A percentile compares a stretch with the other conserved stretches of the same genome.
phyloP scores from a whole-genome alignment of 2,113 vertebrate species.

The Calonectris borealis region DNA sequence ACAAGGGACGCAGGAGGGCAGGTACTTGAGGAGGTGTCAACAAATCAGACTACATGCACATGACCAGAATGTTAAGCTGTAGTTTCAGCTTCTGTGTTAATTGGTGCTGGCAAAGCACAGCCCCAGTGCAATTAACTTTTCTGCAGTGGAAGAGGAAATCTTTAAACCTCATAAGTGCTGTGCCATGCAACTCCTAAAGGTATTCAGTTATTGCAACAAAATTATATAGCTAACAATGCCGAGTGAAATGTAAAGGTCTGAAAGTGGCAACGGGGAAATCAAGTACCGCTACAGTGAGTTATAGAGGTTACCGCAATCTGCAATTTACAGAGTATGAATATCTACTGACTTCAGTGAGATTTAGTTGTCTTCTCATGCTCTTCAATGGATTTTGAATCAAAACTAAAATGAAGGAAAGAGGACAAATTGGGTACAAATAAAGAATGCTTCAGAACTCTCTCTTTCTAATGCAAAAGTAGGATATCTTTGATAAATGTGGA shows the following conservation, averaged over 20 bases:
- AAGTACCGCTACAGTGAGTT: not conserved
- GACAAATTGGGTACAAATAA: not conserved
- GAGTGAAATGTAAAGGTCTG: not conserved
- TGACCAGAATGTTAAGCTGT: not conserved
- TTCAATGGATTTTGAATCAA: not conserved
- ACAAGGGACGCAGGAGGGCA: not conserved
- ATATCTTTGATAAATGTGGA: not conserved
- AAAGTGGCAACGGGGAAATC: constrained; percentile 26
- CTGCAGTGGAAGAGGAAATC: constrained; percentile 29
- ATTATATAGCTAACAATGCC: not conserved
- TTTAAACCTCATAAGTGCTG: not conserved
- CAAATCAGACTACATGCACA: not conserved
- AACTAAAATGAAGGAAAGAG: not conserved
- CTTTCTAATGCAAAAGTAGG: not conserved
- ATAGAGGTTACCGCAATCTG: not conserved
- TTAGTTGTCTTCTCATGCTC: not conserved
- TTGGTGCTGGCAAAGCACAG: not conserved
- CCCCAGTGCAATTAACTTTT: constrained; percentile 32
- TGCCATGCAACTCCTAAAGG: constrained; percentile 1
- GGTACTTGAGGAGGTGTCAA: not conserved
- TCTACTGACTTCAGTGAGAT: not conserved
- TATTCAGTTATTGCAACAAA: constrained; percentile 8
- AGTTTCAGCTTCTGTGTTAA: constrained; percentile 12
- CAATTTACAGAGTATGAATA: not conserved
- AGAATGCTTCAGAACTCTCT: not conserved